phyloP scores from a whole-genome alignment of 2,113 vertebrate species.

The Puma concolor region DNA sequence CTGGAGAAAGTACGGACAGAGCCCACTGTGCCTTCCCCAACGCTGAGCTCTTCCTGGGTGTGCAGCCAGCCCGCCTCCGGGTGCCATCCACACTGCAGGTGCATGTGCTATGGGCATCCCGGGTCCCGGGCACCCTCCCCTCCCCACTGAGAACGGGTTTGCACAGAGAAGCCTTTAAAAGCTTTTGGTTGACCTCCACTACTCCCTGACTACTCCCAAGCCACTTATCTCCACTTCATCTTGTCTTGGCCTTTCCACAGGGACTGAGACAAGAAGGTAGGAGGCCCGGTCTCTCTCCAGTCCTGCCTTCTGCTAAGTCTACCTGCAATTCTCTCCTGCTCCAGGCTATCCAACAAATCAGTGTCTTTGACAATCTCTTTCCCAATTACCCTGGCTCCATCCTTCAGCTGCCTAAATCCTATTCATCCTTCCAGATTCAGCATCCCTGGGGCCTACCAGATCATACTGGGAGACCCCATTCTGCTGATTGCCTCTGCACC shows the following conservation, averaged over 20 bases:
- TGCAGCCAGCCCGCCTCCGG: no score
- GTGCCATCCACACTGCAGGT: not conserved
- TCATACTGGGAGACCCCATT: not conserved
- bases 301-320: not conserved
- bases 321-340: not conserved
- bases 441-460: not conserved
- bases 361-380: not conserved
- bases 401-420: not conserved
- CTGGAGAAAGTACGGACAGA: not conserved
- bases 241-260: not conserved
- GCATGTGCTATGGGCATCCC: accelerated
- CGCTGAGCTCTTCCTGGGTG: not conserved
- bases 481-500: not conserved
- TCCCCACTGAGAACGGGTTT: not conserved
- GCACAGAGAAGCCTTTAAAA: not conserved
- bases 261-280: not conserved
- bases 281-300: not conserved
- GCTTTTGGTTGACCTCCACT: not conserved
- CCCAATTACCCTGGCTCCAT: not conserved
- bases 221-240: not conserved
- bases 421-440: not conserved
- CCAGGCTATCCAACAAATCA: not conserved
- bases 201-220: not conserved
- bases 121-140: not conserved
- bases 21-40: not conserved